Conservation (phyloP, 2,888 invertebrate genomes). For the Lasioglossum villosulum region DNA sequence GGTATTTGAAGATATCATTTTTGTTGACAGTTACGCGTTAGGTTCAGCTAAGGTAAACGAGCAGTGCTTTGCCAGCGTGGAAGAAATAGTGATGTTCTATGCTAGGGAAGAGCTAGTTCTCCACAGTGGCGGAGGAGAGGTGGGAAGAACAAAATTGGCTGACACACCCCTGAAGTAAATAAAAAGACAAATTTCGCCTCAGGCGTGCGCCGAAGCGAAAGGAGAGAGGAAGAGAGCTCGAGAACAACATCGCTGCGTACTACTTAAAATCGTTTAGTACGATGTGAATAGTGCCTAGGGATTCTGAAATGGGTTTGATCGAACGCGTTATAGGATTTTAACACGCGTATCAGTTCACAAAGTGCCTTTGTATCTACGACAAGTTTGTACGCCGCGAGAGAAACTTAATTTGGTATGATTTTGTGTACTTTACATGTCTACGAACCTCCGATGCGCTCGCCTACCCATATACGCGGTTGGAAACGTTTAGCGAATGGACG, state of each 20-base stretch:
- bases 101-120: constrained; percentile 80
- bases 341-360: constrained; percentile 14
- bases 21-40: constrained; percentile 80
- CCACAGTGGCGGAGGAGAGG: constrained; percentile 77
- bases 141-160: constrained; percentile 79
- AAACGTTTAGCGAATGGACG: constrained; percentile 8
- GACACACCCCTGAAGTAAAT: constrained; percentile 79
- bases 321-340: neutral
- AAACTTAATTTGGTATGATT: constrained; percentile 28
- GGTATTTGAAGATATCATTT: neutral
- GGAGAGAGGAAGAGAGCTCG: neutral
- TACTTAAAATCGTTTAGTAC: constrained; percentile 18
- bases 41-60: constrained; percentile 83
- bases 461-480: neutral
- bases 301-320: neutral
- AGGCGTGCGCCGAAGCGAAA: neutral
- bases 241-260: neutral
- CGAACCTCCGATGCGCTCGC: constrained; percentile 27
- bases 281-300: constrained; percentile 39
- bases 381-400: neutral
- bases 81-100: constrained; percentile 81
- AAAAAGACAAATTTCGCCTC: constrained; percentile 19
- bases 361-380: constrained; percentile 51
- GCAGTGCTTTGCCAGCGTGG: constrained; percentile 79
- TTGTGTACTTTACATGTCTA: constrained; percentile 6